Base-by-base conservation (phyloP, 2,113 vertebrate genomes). In the Orycteropus afer region DNA sequence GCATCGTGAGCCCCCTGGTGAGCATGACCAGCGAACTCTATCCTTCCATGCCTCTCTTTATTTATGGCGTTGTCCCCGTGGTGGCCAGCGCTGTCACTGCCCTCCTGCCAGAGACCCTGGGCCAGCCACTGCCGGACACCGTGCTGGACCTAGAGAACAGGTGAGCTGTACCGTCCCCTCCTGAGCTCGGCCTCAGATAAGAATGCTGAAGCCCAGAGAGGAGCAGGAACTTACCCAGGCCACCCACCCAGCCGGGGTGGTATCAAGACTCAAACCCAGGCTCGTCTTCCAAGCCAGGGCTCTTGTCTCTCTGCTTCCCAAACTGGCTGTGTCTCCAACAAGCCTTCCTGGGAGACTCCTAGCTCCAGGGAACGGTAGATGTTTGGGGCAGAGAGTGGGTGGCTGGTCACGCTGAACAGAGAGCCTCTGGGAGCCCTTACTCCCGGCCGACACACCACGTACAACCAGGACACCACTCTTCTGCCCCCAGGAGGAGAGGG, bases 1-100 rank as follows among this genome's bases (percentile, higher is more conserved):
- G 99, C 97, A 99, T 99, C 93, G 98, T 99, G 0, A 99, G 99
- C 0, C 99, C 99, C 0, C 97, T 99, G 20, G 98, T 99, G 79
- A 98, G 99, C 89, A 99, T 99, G 97, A 95, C 99, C n/a, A 98
- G 99, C 0, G 99, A 99, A 96, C 97, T 99, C 1, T 97, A 99
- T 81, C 98, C 98, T 34, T 95, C 98, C 40, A 29, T 99, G 49
- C 99, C 99, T 4, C 98, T 99, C 4, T 51, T 99, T 0, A 98
- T 99, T 65, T 99, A 99, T 0, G 99, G 99, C 0, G 96, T 98
- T 0, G 94, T 98, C 0, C 99, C 99, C 0, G 88, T 99, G 82
- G 49, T 98, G 0, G 99, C 99, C 0, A 98, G 98, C 0, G 82
- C 98, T 29, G 98, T 95, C 0, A 98, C 98, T 2, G 98, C 97